phyloP scores from a whole-genome alignment of 2,113 vertebrate genomes.

The Phalacrocorax brasilianus region DNA sequence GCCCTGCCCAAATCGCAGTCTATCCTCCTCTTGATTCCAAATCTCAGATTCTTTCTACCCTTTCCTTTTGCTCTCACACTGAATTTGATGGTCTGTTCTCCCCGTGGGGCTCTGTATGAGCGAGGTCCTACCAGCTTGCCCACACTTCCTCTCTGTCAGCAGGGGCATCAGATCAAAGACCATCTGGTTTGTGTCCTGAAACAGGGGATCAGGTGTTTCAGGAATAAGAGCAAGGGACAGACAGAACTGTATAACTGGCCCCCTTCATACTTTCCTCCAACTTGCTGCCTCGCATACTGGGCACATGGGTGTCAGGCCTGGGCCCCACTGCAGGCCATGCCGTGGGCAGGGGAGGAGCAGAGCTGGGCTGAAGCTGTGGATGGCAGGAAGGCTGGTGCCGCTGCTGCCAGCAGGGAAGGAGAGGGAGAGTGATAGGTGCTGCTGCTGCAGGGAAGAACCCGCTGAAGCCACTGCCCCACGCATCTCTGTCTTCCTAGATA shows the following conservation, averaged over 20 bases:
- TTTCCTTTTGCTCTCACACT: neutral
- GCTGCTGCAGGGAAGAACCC: neutral
- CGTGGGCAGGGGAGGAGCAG: neutral
- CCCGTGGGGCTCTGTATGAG: neutral
- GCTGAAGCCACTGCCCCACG: neutral
- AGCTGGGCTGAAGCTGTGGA: neutral
- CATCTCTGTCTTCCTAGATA: neutral
- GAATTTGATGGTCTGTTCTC: neutral
- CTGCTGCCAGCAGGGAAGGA: neutral
- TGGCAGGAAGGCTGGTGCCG: neutral
- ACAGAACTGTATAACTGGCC: too few species aligned
- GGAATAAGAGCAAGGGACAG: neutral
- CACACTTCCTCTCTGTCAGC: neutral
- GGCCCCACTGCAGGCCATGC: neutral
- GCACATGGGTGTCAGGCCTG: too few species aligned
- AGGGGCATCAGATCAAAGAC: neutral
- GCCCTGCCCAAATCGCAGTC: neutral
- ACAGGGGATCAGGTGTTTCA: neutral
- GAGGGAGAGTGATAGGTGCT: neutral
- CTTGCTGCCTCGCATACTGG: neutral
- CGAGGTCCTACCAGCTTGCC: neutral
- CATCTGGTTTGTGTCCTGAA: neutral
- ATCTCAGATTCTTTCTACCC: neutral
- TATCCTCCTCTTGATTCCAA: neutral
- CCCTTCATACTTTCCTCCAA: too few species aligned